Conservation (phyloP, 1,140 invertebrate species). For the Procambarus virginalis region DNA sequence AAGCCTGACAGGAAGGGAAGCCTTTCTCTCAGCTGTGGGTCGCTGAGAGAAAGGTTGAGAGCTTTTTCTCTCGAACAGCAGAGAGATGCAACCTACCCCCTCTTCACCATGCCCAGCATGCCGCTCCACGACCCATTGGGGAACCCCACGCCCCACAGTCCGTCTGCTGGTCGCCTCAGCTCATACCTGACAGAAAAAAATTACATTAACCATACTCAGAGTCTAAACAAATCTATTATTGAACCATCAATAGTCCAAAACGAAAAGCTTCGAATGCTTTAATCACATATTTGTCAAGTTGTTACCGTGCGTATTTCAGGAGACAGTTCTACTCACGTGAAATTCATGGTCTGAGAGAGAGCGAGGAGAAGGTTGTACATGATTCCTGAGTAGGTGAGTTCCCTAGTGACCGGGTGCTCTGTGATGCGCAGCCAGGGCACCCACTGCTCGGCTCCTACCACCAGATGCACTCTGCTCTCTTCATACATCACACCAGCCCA, state of each 20-base stretch:
- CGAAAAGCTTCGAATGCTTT: no score
- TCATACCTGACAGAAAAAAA: conserved; percentile 31
- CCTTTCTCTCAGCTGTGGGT: no score
- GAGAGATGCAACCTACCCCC: neutral
- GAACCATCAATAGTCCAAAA: no score
- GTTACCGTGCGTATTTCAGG: no score
- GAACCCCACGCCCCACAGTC: conserved; percentile 51
- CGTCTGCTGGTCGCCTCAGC: conserved; percentile 32
- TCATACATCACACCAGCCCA: neutral
- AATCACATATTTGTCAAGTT: no score
- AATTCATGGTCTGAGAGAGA: conserved; percentile 31
- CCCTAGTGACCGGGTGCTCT: neutral
- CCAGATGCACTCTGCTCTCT: conserved; percentile 3
- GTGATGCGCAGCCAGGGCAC: conserved; percentile 47
- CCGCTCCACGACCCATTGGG: conserved; percentile 52
- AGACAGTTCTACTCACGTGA: conserved; percentile 31
- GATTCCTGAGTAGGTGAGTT: conserved; percentile 45
- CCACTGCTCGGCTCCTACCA: conserved; percentile 47
- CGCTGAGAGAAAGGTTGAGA: no score
- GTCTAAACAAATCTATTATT: no score
- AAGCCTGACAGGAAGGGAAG: no score
- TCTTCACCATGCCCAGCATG: conserved; percentile 50
- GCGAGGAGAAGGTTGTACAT: conserved; percentile 48
- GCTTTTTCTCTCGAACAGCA: neutral
- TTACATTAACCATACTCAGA: no score